Evolutionary conservation across 2,888 invertebrate genomes (phyloP), one percentile per base, ranked within the genome.

Genomic region (Drosophila tanythrix): DNA sequence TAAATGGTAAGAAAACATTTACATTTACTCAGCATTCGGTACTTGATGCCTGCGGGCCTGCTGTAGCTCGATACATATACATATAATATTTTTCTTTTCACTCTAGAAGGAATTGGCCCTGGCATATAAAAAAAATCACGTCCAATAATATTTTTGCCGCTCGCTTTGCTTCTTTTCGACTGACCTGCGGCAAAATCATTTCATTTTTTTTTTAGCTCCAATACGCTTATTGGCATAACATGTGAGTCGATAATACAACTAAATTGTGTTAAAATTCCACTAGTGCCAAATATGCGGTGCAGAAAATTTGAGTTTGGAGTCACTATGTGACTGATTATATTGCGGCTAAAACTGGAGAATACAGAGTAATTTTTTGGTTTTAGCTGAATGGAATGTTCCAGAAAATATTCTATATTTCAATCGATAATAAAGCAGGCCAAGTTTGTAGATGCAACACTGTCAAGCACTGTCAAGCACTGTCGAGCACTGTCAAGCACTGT

Each of bases 211-310:
- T 50, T 50, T 63, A 51, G 61, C 43, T 4, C 36, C 70, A 68
- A 71, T 62, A 57, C 55, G 48, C 55, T 61, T 74, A 77, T 68
- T 78, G 73, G 59, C 51, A 70, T 59, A 59, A 57, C 55, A 59
- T 55, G 35, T 43, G 74, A 66, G 70, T 66, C 76, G 74, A 72
- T 79, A 81, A 81, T 73, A 71, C 85, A 85, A 67, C 86, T 86
- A 84, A 84, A 86, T 84, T 83, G 83, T 76, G 81, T 70, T 81
- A 52, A 79, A 85, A 85, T 84, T 81, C 75, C 82, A 84, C 81
- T 79, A 77, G 70, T 82, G 46, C 52, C 70, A 70, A 43, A 69
- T 59, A 52, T 76, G 51, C 64, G 31, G 21, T 48, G 51, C 55
- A 62, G 60, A 71, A 66, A 66, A 27, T 48, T 40, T 11, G 40